phyloP scores from a whole-genome alignment of 2,888 invertebrate genomes.

The Sinelater perroti region DNA sequence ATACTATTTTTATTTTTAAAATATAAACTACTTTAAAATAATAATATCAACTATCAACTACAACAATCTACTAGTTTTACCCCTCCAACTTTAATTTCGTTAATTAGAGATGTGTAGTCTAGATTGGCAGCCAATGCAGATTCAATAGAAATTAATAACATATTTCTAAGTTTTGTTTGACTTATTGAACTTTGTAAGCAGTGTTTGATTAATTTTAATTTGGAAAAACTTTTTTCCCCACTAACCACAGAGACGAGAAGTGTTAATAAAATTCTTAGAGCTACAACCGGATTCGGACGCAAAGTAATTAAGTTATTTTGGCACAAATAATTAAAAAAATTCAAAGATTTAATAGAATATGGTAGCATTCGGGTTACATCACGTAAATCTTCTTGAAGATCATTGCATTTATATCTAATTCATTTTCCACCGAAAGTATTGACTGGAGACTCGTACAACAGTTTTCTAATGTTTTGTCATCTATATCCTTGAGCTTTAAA shows the following conservation, averaged over 20 bases:
- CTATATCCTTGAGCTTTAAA: conserved; percentile 28
- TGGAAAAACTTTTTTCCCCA: conserved; percentile 14
- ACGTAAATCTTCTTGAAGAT: conserved; percentile 33
- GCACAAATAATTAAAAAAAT: too few relatives aligned
- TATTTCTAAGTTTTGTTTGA: conserved; percentile 19
- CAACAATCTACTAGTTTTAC: too few relatives aligned
- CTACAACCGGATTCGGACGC: too few relatives aligned
- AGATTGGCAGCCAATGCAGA: conserved; percentile 24
- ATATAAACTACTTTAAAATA: too few relatives aligned
- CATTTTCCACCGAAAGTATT: conserved; percentile 35
- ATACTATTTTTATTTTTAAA: too few relatives aligned
- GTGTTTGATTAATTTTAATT: conserved; percentile 15
- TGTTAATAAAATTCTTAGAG: conserved; percentile 28
- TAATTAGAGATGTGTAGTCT: conserved; percentile 29
- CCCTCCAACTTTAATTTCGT: conserved; percentile 31
- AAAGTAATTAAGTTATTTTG: too few relatives aligned
- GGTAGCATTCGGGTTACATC: conserved; percentile 32
- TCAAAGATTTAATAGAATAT: too few relatives aligned
- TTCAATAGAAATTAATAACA: conserved; percentile 17
- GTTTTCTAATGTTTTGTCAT: conserved; percentile 33
- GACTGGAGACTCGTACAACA: conserved; percentile 29
- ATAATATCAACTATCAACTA: too few relatives aligned
- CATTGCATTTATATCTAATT: conserved; percentile 34
- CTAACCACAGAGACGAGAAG: conserved; percentile 18
- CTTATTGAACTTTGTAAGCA: conserved; percentile 9